Conservation (phyloP, 2,888 invertebrate species). For the Agriopis leucophaearia region DNA sequence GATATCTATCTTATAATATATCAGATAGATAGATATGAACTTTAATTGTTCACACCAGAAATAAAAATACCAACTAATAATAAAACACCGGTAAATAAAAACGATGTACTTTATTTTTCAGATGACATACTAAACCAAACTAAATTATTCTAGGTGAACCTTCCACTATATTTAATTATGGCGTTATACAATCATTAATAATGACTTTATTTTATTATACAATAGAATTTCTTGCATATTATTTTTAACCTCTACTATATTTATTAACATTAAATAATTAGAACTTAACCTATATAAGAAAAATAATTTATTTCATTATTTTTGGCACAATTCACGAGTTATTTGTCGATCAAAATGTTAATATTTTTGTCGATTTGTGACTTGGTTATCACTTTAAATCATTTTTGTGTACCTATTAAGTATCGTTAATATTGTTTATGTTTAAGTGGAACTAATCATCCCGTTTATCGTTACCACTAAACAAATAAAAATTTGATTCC, state of each 20-base stretch:
- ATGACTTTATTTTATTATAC: constrained; percentile 14
- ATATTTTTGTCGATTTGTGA: constrained; percentile 3
- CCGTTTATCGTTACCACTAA: no score
- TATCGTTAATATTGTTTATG: neutral
- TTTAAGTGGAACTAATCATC: neutral
- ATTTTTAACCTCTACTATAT: no score
- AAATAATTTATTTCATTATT: constrained; percentile 39
- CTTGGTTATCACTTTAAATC: neutral
- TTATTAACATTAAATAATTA: constrained; percentile 3
- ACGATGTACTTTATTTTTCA: constrained; percentile 20
- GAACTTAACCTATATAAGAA: constrained; percentile 16
- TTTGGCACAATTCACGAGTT: constrained; percentile 40
- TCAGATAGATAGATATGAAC: no score
- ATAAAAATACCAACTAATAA: neutral
- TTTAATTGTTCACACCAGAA: no score
- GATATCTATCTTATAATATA: no score
- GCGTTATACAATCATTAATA: constrained; percentile 20
- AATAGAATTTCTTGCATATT: neutral
- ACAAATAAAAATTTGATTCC: no score
- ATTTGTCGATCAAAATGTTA: constrained; percentile 17
- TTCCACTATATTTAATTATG: constrained; percentile 28
- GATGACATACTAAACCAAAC: constrained; percentile 8
- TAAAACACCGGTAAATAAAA: constrained; percentile 2
- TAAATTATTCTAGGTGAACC: constrained; percentile 1
- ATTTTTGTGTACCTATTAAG: neutral